Evolutionary conservation across 1,140 invertebrate species (phyloP).

Genomic region (Drosophila sp.): DNA sequence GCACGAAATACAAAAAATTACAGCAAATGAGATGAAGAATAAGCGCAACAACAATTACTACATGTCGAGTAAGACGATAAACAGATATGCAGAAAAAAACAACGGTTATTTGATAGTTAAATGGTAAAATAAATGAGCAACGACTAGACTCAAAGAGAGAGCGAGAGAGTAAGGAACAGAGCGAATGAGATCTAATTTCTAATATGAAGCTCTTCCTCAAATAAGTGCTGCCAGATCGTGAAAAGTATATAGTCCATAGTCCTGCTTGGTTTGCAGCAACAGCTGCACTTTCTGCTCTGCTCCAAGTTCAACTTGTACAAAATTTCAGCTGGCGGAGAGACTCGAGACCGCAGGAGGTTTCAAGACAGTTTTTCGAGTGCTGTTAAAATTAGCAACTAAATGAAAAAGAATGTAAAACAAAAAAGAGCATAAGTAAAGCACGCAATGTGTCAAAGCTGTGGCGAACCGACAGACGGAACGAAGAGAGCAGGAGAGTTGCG

Average conservation of each 20-base stretch:
- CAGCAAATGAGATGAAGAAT: conserved; percentile 17
- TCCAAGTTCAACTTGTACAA: conserved; percentile 30
- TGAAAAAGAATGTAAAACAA: conserved; percentile 25
- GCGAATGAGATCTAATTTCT: conserved; percentile 8
- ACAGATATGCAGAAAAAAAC: conserved; percentile 29
- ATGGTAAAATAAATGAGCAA: conserved; percentile 49
- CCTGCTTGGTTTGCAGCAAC: conserved; percentile 19
- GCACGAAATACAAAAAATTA: conserved; percentile 50
- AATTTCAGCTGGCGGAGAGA: conserved; percentile 55
- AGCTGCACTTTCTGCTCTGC: conserved; percentile 46
- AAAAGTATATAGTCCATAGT: background rate
- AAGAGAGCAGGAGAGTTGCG: conserved; percentile 3
- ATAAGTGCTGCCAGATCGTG: conserved; percentile 16
- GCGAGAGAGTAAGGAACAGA: conserved; percentile 13
- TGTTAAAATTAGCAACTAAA: conserved; percentile 77
- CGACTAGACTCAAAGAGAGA: conserved; percentile 21
- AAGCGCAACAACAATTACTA: conserved; percentile 37
- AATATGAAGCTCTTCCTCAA: background rate
- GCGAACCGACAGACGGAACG: conserved; percentile 10
- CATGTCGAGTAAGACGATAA: conserved; percentile 33
- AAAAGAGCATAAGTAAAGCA: conserved; percentile 58
- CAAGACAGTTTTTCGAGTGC: conserved; percentile 58
- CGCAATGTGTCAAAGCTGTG: conserved; percentile 62
- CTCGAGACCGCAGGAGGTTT: conserved; percentile 71
- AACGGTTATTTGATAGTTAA: conserved; percentile 67